A percentile compares a stretch with the other conserved stretches of the same genome.
Evolutionary conservation across 2,888 invertebrate species (phyloP).

Genomic region (Fissipunctia ypsillon): DNA sequence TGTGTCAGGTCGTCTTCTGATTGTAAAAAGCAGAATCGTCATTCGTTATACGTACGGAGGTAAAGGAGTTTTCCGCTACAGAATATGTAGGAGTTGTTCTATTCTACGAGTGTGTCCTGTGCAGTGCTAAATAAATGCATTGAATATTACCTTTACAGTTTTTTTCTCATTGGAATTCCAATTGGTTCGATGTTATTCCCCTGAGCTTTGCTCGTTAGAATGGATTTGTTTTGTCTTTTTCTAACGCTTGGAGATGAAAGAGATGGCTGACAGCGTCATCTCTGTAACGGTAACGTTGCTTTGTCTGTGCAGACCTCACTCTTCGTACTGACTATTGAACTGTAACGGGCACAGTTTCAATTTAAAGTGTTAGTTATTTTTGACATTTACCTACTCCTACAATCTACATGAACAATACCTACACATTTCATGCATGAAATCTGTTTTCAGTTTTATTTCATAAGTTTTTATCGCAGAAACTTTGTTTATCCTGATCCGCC

Average conservation of each 20-base stretch:
- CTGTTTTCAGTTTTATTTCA: neutral
- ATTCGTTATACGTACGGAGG: constrained; percentile 26
- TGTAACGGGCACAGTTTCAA: neutral
- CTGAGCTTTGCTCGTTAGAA: constrained; percentile 39
- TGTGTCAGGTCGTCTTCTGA: constrained; percentile 44
- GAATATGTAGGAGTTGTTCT: constrained; percentile 31
- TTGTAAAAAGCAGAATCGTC: constrained; percentile 23
- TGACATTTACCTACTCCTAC: neutral
- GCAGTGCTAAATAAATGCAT: constrained; percentile 55
- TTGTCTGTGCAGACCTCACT: constrained; percentile 31
- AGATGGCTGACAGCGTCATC: constrained; percentile 46
- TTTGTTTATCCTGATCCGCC: neutral
- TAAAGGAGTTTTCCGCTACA: constrained; percentile 23
- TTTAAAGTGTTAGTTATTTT: neutral
- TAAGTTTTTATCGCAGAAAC: neutral
- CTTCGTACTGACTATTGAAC: constrained; percentile 19
- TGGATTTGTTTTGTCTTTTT: constrained; percentile 43
- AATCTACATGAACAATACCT: neutral
- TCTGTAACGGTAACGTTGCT: constrained; percentile 48
- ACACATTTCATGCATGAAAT: neutral
- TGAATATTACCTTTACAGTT: constrained; percentile 29
- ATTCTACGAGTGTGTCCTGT: constrained; percentile 37
- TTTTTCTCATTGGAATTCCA: constrained; percentile 42
- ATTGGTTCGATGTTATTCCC: constrained; percentile 65
- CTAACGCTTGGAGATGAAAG: constrained; percentile 36